phyloP scores from a whole-genome alignment of 2,797 vertebrate species.

The Sebastes hubbsi region DNA sequence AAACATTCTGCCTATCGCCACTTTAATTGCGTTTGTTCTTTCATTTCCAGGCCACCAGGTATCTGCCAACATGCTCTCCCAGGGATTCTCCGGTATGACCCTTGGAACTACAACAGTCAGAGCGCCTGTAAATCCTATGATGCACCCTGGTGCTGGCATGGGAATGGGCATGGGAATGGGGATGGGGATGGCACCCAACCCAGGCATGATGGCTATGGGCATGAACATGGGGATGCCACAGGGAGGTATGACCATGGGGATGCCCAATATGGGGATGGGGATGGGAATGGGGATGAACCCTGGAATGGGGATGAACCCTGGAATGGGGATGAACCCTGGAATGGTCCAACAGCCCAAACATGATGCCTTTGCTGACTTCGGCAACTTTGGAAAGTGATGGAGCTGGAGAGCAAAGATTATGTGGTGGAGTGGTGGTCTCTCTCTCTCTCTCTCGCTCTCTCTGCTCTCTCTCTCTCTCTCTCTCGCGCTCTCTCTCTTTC shows the following conservation, averaged over 20 bases:
- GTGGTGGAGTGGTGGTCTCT: constrained; percentile 74
- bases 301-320: no score
- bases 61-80: constrained; percentile 88
- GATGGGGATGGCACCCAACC: constrained; percentile 73
- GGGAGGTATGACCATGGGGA: constrained; percentile 79
- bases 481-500: background rate
- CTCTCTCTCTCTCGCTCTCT: background rate
- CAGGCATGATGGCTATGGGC: constrained; percentile 80
- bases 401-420: constrained; percentile 63
- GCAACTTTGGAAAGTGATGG: constrained; percentile 97
- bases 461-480: constrained; percentile 7
- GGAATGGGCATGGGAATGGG: constrained; percentile 81
- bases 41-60: constrained; percentile 84
- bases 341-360: constrained; percentile 92
- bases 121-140: constrained; percentile 81
- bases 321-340: constrained; percentile 82
- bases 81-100: constrained; percentile 91
- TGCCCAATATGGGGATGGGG: constrained; percentile 78
- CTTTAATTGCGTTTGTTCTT: background rate
- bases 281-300: constrained; percentile 82
- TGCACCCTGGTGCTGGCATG: constrained; percentile 84
- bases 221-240: constrained; percentile 83
- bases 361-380: constrained; percentile 98
- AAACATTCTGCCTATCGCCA: no score
- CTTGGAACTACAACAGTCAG: constrained; percentile 84